Conservation (phyloP, 2,888 invertebrate genomes). For the Globia sparganii region DNA sequence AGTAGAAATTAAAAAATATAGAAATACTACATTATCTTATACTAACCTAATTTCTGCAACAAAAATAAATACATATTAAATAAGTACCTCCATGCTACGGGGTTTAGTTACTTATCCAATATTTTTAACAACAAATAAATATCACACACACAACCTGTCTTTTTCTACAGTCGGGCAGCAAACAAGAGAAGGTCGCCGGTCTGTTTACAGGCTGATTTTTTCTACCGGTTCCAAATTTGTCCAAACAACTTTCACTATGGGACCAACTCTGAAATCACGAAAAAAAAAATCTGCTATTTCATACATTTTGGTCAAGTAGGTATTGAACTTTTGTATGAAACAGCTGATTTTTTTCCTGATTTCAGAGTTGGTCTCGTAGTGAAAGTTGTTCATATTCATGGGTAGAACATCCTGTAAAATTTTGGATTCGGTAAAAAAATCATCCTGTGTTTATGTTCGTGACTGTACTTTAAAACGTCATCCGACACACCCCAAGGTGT, state of each 20-base stretch:
- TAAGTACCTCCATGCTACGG: neutral
- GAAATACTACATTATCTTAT: neutral
- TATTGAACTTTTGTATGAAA: too few relatives aligned
- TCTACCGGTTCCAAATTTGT: too few relatives aligned
- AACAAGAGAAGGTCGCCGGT: neutral
- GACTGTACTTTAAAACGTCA: constrained; percentile 21
- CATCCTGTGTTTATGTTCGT: neutral
- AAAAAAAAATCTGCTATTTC: too few relatives aligned
- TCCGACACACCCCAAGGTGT: neutral
- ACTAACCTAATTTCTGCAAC: neutral
- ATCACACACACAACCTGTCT: neutral
- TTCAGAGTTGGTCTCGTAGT: too few relatives aligned
- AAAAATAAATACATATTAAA: neutral
- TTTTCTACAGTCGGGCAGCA: neutral
- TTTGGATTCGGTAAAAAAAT: too few relatives aligned
- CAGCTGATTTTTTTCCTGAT: too few relatives aligned
- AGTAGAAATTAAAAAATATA: neutral
- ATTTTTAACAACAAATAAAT: neutral
- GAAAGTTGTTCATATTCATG: too few relatives aligned
- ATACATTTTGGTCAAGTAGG: too few relatives aligned
- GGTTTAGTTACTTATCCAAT: neutral
- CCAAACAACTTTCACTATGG: too few relatives aligned
- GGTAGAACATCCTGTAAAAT: too few relatives aligned
- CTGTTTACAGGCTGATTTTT: too few relatives aligned
- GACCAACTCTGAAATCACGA: too few relatives aligned